Evolutionary conservation across 2,797 vertebrate species (phyloP).

Genomic region (Lutjanus campechanus): DNA sequence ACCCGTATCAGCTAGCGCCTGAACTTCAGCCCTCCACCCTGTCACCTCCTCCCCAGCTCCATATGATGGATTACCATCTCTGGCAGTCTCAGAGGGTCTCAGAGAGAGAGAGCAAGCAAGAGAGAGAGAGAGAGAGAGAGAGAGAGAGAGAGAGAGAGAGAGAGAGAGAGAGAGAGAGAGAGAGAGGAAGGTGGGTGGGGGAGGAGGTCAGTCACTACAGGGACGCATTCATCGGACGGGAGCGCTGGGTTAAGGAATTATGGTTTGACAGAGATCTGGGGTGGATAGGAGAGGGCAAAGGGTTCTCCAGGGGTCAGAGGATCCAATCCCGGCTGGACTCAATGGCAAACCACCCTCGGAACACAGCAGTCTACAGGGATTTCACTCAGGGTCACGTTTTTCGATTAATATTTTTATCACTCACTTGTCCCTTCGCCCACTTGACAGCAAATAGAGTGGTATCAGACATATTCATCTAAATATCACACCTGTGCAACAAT

Average conservation of each 20-base stretch:
- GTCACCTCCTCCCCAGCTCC: conserved; percentile 72
- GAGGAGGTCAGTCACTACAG: conserved; percentile 74
- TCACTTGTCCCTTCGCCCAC: conserved; percentile 65
- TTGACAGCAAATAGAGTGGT: conserved; percentile 68
- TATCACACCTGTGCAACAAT: conserved; percentile 46
- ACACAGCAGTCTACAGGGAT: conserved; percentile 66
- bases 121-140: neutral
- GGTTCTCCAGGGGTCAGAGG: conserved; percentile 83
- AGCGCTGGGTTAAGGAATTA: conserved; percentile 79
- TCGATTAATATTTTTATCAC: conserved; percentile 81
- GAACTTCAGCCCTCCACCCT: conserved; percentile 74
- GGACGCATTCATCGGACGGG: conserved; percentile 69
- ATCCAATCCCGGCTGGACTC: conserved; percentile 80
- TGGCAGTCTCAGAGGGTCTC: conserved; percentile 67
- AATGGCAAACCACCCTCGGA: conserved; percentile 60
- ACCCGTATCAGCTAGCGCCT: conserved; percentile 69
- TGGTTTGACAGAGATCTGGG: conserved; percentile 75
- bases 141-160: conserved; percentile 14
- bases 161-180: neutral
- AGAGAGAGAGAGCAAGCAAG: conserved; percentile 8
- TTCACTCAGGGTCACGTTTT: conserved; percentile 69
- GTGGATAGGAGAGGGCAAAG: conserved; percentile 70
- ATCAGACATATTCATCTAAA: conserved; percentile 66
- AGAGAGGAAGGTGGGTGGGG: conserved; percentile 51
- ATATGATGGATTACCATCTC: conserved; percentile 85